A percentile compares a stretch with the other conserved stretches of the same genome.
Conservation (phyloP, 35 echinoderm and acorn worm species). For the Lytechinus pictus region DNA sequence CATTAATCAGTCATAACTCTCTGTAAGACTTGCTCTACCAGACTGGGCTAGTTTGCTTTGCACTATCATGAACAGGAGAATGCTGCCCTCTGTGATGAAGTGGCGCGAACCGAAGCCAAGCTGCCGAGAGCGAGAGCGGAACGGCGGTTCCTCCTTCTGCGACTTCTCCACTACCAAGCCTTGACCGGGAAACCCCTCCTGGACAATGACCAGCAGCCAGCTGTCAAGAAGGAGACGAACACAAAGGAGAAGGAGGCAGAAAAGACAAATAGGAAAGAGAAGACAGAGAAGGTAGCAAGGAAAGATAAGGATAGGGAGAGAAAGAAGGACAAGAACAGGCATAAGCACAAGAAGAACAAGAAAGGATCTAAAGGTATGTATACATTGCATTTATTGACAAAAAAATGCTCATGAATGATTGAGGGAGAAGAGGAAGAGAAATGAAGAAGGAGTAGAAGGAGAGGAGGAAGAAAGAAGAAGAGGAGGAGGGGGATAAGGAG, state of each 20-base stretch:
- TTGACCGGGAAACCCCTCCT: slow-evolving; percentile 30
- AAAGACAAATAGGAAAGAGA: neutral
- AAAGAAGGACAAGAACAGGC: slow-evolving; percentile 57
- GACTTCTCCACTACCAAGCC: slow-evolving; percentile 62
- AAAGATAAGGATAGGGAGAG: slow-evolving; percentile 44
- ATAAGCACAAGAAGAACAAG: slow-evolving; percentile 67
- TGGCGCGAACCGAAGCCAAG: slow-evolving; percentile 56
- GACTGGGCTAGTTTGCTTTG: too few species aligned
- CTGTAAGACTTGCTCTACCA: too few species aligned
- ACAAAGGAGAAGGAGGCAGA: neutral
- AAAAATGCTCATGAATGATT: neutral
- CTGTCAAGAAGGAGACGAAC: neutral
- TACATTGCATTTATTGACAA: neutral
- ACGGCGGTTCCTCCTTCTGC: slow-evolving; percentile 63
- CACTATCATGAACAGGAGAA: slow-evolving; percentile 52
- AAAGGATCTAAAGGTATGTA: slow-evolving; percentile 46
- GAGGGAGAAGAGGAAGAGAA: neutral
- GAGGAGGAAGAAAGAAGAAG: neutral
- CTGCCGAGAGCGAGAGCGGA: slow-evolving; percentile 60
- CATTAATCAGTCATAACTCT: too few species aligned
- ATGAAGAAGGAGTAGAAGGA: neutral
- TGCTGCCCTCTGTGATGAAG: slow-evolving; percentile 71
- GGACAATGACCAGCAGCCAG: neutral
- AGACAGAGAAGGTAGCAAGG: slow-evolving; percentile 49
- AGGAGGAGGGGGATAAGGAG: neutral